phyloP scores from a whole-genome alignment of 2,113 vertebrate genomes.

The Furnarius figulus region DNA sequence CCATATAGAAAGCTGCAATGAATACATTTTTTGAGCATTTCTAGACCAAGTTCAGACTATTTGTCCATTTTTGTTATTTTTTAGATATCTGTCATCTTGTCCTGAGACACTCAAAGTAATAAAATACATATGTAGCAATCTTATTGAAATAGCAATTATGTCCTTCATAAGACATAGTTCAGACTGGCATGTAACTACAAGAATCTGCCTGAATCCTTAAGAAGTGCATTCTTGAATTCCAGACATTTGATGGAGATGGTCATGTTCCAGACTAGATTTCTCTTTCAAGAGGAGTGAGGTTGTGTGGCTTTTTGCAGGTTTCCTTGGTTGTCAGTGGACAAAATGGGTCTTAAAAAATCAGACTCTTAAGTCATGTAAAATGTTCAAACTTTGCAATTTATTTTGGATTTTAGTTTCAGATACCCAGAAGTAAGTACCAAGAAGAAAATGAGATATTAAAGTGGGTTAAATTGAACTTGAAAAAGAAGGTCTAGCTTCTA shows the following conservation, averaged over 20 bases:
- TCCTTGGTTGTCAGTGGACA: not conserved
- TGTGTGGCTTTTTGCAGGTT: not conserved
- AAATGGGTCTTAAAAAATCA: not conserved
- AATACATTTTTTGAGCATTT: not conserved
- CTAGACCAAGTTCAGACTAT: not conserved
- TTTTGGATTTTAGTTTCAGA: not conserved
- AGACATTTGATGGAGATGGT: not conserved
- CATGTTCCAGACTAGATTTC: not conserved
- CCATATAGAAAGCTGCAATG: not conserved
- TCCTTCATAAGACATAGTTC: not conserved
- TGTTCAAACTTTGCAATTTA: not conserved
- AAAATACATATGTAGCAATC: not conserved
- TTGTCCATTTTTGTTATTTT: not conserved
- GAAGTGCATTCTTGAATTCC: not conserved
- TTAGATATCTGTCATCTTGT: not conserved
- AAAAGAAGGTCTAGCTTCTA: not conserved
- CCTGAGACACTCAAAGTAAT: not conserved
- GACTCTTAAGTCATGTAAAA: not conserved
- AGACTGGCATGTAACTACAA: not conserved
- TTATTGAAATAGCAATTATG: not conserved
- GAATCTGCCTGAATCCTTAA: not conserved
- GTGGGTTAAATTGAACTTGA: not conserved
- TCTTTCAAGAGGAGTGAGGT: not conserved
- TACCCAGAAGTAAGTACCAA: not conserved
- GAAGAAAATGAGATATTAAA: not conserved